These are phyloP conservation scores for Rattus rattus DNA, from an alignment of 2,113 vertebrate species.

Conservation along the genomic window DNA sequence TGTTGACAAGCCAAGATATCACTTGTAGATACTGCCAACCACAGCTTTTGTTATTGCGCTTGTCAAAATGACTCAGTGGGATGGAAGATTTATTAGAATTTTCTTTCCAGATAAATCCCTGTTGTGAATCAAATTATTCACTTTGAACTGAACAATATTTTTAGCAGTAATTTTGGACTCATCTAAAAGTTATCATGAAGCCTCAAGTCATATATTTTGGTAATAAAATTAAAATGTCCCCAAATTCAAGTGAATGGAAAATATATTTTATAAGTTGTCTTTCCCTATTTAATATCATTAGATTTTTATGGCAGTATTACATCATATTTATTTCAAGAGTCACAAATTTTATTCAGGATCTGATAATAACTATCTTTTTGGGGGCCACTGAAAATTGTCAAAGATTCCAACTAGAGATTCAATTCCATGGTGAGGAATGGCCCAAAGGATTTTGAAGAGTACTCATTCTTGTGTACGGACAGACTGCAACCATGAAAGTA, in stretches of 20 bases:
- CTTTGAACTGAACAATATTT: slow-evolving; percentile 85
- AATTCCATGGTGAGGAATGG: not conserved
- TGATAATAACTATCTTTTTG: not conserved
- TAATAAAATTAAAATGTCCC: slow-evolving; percentile 57
- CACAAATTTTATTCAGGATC: not conserved
- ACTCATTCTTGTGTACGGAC: not conserved
- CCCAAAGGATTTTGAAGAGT: not conserved
- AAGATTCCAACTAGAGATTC: not conserved
- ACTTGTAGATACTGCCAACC: slow-evolving; percentile 86
- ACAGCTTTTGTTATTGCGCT: slow-evolving; percentile 87
- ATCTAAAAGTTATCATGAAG: slow-evolving; percentile 66
- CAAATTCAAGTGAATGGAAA: slow-evolving; percentile 11
- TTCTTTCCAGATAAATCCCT: slow-evolving; percentile 88
- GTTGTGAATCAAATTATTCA: slow-evolving; percentile 88
- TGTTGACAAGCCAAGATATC: slow-evolving; percentile 84
- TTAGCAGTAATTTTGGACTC: slow-evolving; percentile 64
- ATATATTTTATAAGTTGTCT: slow-evolving; percentile 33
- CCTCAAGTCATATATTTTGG: slow-evolving; percentile 46
- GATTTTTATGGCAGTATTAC: slow-evolving; percentile 8
- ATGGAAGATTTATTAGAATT: slow-evolving; percentile 87
- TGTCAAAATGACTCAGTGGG: slow-evolving; percentile 89
- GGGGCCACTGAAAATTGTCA: not conserved
- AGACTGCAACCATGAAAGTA: not conserved
- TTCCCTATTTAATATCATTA: not conserved
- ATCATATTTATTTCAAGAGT: not conserved